A percentile compares a stretch with the other conserved stretches of the same genome.
Conservation (phyloP, 2,113 vertebrate genomes). For the Plecturocebus donacophilus region DNA sequence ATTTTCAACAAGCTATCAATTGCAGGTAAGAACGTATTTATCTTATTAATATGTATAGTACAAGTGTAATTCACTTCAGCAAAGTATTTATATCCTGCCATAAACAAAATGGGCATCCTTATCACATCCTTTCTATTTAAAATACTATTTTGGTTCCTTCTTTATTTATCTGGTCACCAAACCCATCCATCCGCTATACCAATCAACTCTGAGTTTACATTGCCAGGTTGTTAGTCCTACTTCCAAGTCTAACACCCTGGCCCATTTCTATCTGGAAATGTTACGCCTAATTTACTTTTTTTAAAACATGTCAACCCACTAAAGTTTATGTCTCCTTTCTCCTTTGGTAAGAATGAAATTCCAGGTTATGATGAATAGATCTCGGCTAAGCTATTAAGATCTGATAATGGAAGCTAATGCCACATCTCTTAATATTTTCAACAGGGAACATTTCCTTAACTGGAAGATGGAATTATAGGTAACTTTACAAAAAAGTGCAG, state of each 20-base stretch:
- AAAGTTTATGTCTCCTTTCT: not conserved
- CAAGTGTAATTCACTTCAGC: constrained; percentile 57
- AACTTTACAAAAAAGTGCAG: not conserved
- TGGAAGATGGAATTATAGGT: not conserved
- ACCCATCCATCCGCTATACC: not conserved
- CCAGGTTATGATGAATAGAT: not conserved
- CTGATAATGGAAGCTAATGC: not conserved
- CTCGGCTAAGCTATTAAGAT: constrained; percentile 21
- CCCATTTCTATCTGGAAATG: not conserved
- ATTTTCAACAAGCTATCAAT: constrained; percentile 69
- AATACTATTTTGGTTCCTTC: not conserved
- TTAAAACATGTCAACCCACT: not conserved
- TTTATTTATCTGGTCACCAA: not conserved
- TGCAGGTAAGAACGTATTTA: constrained; percentile 68
- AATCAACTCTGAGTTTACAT: not conserved
- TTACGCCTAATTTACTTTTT: not conserved
- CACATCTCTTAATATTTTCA: not conserved
- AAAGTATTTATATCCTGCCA: constrained; percentile 50
- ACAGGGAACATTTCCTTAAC: not conserved
- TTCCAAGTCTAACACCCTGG: not conserved
- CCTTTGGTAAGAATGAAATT: constrained; percentile 14
- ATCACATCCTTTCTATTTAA: not conserved
- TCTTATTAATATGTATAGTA: constrained; percentile 72
- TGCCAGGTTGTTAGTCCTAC: not conserved
- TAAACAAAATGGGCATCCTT: not conserved